Percentiles rank a stretch among this genome's conserved stretches.
Evolutionary conservation across 2,797 vertebrate genomes (phyloP).

Genomic region (Sorex maritimensis): DNA sequence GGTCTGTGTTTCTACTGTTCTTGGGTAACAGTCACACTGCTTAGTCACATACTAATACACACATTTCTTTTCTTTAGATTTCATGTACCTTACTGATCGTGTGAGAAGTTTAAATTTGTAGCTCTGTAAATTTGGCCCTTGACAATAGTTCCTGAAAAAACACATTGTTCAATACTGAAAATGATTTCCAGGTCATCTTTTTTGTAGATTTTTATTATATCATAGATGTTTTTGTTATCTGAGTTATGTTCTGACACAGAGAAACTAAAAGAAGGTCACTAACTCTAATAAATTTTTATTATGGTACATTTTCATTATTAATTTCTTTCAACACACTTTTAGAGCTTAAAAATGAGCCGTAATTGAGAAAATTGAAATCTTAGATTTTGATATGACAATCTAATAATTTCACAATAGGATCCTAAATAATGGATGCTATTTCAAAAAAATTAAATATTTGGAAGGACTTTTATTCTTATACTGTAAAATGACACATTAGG

Average conservation of each 20-base stretch:
- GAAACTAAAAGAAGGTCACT: not conserved
- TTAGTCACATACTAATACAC: too few relatives aligned
- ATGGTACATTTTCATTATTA: constrained; percentile 36
- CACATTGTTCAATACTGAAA: not conserved
- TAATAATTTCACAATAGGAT: constrained; percentile 15
- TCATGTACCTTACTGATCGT: not conserved
- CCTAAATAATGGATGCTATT: constrained; percentile 50
- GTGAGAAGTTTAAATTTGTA: constrained; percentile 29
- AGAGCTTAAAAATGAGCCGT: constrained; percentile 17
- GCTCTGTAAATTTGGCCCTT: constrained; percentile 54
- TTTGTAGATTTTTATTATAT: constrained; percentile 28
- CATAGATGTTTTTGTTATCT: not conserved
- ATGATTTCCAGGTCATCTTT: too few relatives aligned
- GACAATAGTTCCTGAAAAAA: constrained; percentile 10
- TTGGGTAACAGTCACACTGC: too few relatives aligned
- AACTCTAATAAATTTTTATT: constrained; percentile 22
- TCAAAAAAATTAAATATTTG: constrained; percentile 42
- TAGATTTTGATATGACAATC: constrained; percentile 45
- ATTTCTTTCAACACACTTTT: constrained; percentile 5
- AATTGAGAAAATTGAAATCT: constrained; percentile 61
- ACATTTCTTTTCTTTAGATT: not conserved
- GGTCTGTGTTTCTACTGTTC: too few relatives aligned
- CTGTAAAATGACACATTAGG: not conserved
- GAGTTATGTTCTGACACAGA: not conserved
- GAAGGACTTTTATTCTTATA: constrained; percentile 18